These are phyloP conservation scores for Characodon lateralis DNA, from an alignment of 2,797 vertebrate species.

Conservation along the genomic window DNA sequence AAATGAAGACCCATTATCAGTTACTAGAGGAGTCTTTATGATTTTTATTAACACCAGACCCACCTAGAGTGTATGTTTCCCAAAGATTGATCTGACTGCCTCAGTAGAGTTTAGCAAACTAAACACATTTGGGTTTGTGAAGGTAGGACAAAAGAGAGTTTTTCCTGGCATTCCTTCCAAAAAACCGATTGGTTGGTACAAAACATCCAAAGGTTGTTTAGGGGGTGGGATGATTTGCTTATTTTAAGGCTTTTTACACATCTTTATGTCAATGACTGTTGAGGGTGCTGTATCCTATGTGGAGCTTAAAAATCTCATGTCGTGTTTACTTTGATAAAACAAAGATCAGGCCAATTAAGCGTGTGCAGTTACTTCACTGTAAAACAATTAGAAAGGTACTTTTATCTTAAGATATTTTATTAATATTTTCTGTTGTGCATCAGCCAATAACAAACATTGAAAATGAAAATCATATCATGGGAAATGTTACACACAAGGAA, in stretches of 20 bases:
- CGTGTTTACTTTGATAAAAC: neutral
- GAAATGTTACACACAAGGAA: conserved; percentile 45
- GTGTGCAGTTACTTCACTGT: neutral
- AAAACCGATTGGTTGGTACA: no score
- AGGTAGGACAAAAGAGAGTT: no score
- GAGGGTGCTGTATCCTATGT: neutral
- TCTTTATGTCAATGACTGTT: neutral
- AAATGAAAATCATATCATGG: conserved; percentile 61
- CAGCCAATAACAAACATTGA: conserved; percentile 75
- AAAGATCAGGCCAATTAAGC: neutral
- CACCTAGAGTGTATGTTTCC: no score
- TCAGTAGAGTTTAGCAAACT: no score
- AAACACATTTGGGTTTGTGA: no score
- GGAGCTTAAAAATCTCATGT: neutral
- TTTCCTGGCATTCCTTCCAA: no score
- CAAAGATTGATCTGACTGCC: no score
- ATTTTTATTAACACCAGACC: no score
- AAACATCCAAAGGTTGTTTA: no score
- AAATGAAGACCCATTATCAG: neutral
- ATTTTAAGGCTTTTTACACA: neutral
- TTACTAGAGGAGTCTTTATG: neutral
- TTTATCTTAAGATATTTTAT: conserved; percentile 80
- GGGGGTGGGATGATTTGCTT: neutral
- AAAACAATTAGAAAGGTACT: conserved; percentile 15
- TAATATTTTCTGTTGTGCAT: conserved; percentile 77